Percentiles rank a stretch among this genome's conserved stretches.
These are phyloP conservation scores for Operophtera brumata DNA, from an alignment of 2,888 invertebrate genomes.

Conservation along the genomic window DNA sequence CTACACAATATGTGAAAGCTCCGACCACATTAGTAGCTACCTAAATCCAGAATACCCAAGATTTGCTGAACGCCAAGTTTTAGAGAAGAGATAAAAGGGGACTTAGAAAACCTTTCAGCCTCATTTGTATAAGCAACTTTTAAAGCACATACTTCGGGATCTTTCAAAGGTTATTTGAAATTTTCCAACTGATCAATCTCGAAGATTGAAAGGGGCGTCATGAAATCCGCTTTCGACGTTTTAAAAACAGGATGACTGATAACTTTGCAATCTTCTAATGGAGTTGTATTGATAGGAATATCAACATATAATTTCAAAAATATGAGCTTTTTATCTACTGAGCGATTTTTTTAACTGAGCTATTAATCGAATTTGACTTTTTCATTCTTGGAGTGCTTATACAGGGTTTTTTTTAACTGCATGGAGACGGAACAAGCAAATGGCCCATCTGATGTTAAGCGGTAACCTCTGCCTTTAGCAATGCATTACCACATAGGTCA, in stretches of 20 bases:
- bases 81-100: slow-evolving; percentile 8
- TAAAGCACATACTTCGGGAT: slow-evolving; percentile 12
- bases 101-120: slow-evolving; percentile 35
- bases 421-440: too few species aligned
- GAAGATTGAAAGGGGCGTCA: slow-evolving; percentile 27
- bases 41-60: not conserved
- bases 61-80: slow-evolving; percentile 14
- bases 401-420: too few species aligned
- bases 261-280: slow-evolving; percentile 6
- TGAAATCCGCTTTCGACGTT: slow-evolving; percentile 19
- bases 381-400: too few species aligned
- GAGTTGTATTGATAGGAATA: not conserved
- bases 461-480: too few species aligned
- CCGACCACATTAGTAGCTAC: not conserved
- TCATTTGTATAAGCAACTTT: slow-evolving; percentile 39
- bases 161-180: slow-evolving; percentile 30
- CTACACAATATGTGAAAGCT: not conserved
- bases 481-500: too few species aligned
- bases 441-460: too few species aligned
- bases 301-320: not conserved
- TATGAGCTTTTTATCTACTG: too few species aligned
- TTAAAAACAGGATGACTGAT: slow-evolving; percentile 14
- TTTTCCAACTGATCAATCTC: slow-evolving; percentile 30
- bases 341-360: too few species aligned
- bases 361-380: too few species aligned